phyloP scores from a whole-genome alignment of 2,797 vertebrate genomes.

The Gephyroberyx darwinii region DNA sequence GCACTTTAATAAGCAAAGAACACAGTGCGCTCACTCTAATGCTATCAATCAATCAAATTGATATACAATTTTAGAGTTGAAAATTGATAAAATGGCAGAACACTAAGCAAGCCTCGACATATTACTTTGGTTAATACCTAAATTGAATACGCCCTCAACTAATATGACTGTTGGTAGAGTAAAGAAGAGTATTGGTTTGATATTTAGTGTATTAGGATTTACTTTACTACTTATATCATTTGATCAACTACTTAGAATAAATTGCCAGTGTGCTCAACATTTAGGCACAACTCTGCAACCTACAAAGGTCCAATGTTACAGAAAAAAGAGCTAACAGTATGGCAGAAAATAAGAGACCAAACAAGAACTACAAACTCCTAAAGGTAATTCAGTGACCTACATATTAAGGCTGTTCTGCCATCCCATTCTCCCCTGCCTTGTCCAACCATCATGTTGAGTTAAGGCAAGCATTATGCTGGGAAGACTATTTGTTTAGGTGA shows the following conservation, averaged over 20 bases:
- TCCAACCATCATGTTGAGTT: constrained; percentile 81
- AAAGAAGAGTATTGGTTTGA: constrained; percentile 22
- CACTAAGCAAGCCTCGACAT: neutral
- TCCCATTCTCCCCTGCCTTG: constrained; percentile 67
- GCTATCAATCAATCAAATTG: constrained; percentile 81
- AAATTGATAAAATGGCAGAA: constrained; percentile 65
- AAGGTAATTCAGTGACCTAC: constrained; percentile 83
- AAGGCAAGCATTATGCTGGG: constrained; percentile 80
- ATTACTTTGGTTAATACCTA: constrained; percentile 67
- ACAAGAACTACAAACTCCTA: constrained; percentile 63
- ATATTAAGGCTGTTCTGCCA: constrained; percentile 76
- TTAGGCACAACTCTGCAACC: neutral
- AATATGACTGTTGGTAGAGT: constrained; percentile 28
- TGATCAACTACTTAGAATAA: constrained; percentile 6
- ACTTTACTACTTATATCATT: constrained; percentile 34
- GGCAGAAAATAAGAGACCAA: constrained; percentile 54
- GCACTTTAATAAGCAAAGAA: constrained; percentile 81
- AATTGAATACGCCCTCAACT: constrained; percentile 48
- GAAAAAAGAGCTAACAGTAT: constrained; percentile 43
- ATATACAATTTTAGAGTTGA: constrained; percentile 68
- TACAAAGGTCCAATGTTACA: constrained; percentile 35
- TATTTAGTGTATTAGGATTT: constrained; percentile 18
- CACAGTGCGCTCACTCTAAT: constrained; percentile 68
- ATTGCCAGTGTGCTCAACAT: constrained; percentile 6
- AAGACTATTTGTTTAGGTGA: constrained; percentile 86